Evolutionary conservation across 2,797 vertebrate genomes (phyloP).

Genomic region (Pseudocheirus occidentalis): DNA sequence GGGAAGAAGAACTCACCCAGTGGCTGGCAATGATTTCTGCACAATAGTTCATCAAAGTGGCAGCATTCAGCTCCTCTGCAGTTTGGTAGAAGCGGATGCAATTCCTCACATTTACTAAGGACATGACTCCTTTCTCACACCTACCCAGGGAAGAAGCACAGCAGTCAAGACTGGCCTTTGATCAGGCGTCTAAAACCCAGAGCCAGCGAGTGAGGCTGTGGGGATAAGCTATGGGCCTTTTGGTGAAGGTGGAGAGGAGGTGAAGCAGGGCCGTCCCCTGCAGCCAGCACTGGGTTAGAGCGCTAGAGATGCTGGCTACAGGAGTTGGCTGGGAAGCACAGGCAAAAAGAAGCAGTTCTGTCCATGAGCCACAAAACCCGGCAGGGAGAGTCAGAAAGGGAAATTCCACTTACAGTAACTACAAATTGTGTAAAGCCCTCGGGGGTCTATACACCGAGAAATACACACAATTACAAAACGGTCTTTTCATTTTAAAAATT

Average conservation of each 20-base stretch:
- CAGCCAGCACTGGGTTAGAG: background rate
- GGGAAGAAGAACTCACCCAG: slow-evolving; percentile 90
- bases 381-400: background rate
- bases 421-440: background rate
- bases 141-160: slow-evolving; percentile 81
- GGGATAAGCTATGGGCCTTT: background rate
- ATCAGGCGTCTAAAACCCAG: background rate
- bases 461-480: background rate
- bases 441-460: background rate
- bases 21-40: slow-evolving; percentile 99
- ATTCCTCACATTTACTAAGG: slow-evolving; percentile 97
- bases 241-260: no score
- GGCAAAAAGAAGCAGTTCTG: background rate
- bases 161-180: background rate
- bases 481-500: background rate
- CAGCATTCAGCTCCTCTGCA: slow-evolving; percentile 95
- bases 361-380: background rate
- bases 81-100: slow-evolving; percentile 99
- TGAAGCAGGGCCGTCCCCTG: background rate
- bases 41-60: slow-evolving; percentile 97
- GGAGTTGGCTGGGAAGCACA: background rate
- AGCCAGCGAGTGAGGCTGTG: background rate
- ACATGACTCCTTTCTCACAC: slow-evolving; percentile 99
- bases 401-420: background rate
- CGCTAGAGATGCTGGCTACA: background rate